Conservation (phyloP, 2,113 vertebrate genomes). For the Dipodomys stephensi region DNA sequence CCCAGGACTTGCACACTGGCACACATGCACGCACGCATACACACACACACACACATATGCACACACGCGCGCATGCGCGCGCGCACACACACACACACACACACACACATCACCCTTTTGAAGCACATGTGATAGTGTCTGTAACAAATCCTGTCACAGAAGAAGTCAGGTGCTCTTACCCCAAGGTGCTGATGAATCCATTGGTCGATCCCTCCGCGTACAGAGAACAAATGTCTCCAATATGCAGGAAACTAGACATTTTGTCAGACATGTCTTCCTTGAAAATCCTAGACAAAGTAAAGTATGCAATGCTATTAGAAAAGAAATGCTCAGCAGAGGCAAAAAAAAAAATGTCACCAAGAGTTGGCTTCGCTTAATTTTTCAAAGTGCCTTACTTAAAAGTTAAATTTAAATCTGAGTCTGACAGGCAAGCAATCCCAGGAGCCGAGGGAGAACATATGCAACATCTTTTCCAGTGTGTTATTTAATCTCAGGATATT, state of each 20-base stretch:
- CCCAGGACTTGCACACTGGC: too few species aligned
- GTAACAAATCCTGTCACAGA: neutral
- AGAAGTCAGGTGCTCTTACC: slow-evolving; percentile 87
- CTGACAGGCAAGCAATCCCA: slow-evolving; percentile 43
- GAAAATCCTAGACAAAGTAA: slow-evolving; percentile 84
- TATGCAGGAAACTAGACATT: slow-evolving; percentile 99
- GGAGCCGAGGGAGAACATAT: slow-evolving; percentile 52
- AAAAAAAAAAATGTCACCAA: neutral
- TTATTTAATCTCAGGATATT: slow-evolving; percentile 43
- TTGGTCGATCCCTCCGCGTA: slow-evolving; percentile 98
- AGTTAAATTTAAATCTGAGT: slow-evolving; percentile 50
- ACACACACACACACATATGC: too few species aligned
- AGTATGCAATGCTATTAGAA: slow-evolving; percentile 65
- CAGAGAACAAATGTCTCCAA: slow-evolving; percentile 99
- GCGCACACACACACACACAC: too few species aligned
- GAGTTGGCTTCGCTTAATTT: slow-evolving; percentile 7
- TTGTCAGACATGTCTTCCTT: slow-evolving; percentile 96
- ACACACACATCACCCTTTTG: too few species aligned
- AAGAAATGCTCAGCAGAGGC: neutral
- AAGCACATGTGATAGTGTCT: neutral
- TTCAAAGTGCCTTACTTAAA: slow-evolving; percentile 17
- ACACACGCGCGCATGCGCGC: too few species aligned
- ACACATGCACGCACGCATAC: too few species aligned
- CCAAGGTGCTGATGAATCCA: slow-evolving; percentile 99
- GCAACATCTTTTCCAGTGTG: neutral